Evolutionary conservation across 2,888 invertebrate species (phyloP), one percentile per base, ranked within the genome.

Genomic region (Drosophila differens): DNA sequence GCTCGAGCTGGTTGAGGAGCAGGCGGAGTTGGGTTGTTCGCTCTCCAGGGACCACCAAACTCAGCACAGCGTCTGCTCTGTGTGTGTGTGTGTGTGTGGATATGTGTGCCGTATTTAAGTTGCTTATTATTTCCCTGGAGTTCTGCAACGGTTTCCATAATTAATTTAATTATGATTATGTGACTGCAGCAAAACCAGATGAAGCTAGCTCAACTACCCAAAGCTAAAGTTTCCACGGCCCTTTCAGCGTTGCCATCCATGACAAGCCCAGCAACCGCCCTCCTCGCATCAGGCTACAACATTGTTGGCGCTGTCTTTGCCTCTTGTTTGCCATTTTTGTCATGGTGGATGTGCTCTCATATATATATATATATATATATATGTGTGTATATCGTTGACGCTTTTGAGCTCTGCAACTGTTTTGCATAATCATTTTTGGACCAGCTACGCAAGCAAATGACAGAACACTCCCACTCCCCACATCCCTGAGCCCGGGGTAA

Each of bases 111-210:
- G 5, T 44, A 44, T 32, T 44, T 68, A 49, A 54, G 66, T 60
- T 74, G 57, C 51, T 74, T 85, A 70, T 83, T 83, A 90, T 88
- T 90, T 88, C 79, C 85, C 85, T 51, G 39, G 74, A 77, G 85
- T 74, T 52, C 60, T 58, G 62, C 64, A 64, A 73, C 72, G 74
- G 72, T 70, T 68, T 79, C 79, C 88, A 83, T 89, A 89, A 86
- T 90, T 86, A 88, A 88, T 90, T 90, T 90, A 90, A 86, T 90
- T 85, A 86, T 85, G 81, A 88, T 85, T 88, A 85, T 83, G 89
- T 47, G 73, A 70, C 79, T 68, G 37, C 69, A 76, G 49, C 51
- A 66, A 51, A 54, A 69, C 44, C 35, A 62, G 33, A 57, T 52
- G 33, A 53, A 52, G 30, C 16, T 0, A 47, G 28, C 22, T 28